phyloP scores from a whole-genome alignment of 2,797 vertebrate species.

The Scomberomorus guttatus region DNA sequence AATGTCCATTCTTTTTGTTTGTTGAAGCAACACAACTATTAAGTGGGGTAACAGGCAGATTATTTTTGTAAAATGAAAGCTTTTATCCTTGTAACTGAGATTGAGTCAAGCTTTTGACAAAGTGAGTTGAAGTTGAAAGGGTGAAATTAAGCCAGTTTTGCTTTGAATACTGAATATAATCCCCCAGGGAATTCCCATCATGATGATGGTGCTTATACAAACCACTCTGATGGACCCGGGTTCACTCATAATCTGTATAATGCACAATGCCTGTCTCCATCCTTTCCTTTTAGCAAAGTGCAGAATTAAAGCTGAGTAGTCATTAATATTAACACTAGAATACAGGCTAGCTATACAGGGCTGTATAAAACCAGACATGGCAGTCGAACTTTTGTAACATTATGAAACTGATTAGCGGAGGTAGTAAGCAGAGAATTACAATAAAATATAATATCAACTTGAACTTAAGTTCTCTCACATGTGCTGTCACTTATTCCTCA shows the following conservation, averaged over 20 bases:
- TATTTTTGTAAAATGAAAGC: conserved; percentile 52
- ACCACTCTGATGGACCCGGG: conserved; percentile 30
- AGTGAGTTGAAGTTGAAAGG: conserved; percentile 44
- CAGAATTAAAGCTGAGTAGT: conserved; percentile 60
- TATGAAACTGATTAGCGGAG: conserved; percentile 25
- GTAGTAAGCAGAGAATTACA: background rate
- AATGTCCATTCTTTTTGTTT: background rate
- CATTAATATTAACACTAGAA: conserved; percentile 49
- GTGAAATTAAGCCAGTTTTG: conserved; percentile 57
- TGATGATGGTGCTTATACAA: conserved; percentile 43
- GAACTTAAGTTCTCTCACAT: background rate
- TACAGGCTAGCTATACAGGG: background rate
- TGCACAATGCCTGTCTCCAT: conserved; percentile 56
- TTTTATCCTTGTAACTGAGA: conserved; percentile 61
- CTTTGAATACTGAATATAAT: conserved; percentile 56
- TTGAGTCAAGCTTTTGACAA: conserved; percentile 43
- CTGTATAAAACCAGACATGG: conserved; percentile 1
- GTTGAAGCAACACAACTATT: conserved; percentile 7
- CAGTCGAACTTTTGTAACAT: background rate
- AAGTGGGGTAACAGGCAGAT: conserved; percentile 40
- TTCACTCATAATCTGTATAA: conserved; percentile 72
- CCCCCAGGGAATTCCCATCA: conserved; percentile 49
- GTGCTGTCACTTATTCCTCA: background rate
- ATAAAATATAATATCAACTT: background rate
- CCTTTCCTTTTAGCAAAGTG: conserved; percentile 60